Conservation (phyloP, 2,113 vertebrate species). For the Trachemys scripta region DNA sequence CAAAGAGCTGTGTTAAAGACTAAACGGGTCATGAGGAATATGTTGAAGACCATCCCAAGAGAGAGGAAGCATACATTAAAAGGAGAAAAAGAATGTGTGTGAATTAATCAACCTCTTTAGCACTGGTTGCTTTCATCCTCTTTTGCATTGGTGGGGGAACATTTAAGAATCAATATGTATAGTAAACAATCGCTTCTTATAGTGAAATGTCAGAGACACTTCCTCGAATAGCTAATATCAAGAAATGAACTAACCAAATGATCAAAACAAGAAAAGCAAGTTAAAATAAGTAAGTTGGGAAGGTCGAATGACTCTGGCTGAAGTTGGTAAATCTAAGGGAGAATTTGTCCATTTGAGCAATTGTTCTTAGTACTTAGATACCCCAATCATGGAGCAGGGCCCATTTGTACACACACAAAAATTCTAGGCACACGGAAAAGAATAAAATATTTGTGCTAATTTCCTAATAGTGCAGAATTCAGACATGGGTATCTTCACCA, state of each 20-base stretch:
- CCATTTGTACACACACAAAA: background rate
- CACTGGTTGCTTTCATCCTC: slow-evolving; percentile 59
- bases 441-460: background rate
- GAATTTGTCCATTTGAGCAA: background rate
- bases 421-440: background rate
- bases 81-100: slow-evolving; percentile 51
- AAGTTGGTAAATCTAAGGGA: slow-evolving; percentile 3
- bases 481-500: background rate
- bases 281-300: slow-evolving; percentile 44
- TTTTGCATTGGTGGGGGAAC: slow-evolving; percentile 67
- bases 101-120: slow-evolving; percentile 65
- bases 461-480: background rate
- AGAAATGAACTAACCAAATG: slow-evolving; percentile 66
- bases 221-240: slow-evolving; percentile 68
- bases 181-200: slow-evolving; percentile 64
- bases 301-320: slow-evolving; percentile 31
- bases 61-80: slow-evolving; percentile 70
- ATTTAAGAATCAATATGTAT: slow-evolving; percentile 75
- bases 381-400: background rate
- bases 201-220: slow-evolving; percentile 69
- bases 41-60: slow-evolving; percentile 34
- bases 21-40: slow-evolving; percentile 64
- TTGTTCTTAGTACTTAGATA: background rate
- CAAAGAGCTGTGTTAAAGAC: slow-evolving; percentile 23
- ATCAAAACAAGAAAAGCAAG: slow-evolving; percentile 66